A percentile compares a stretch with the other conserved stretches of the same genome.
These are phyloP conservation scores for Eretmocerus hayati DNA, from an alignment of 2,888 invertebrate species.

Conservation along the genomic window DNA sequence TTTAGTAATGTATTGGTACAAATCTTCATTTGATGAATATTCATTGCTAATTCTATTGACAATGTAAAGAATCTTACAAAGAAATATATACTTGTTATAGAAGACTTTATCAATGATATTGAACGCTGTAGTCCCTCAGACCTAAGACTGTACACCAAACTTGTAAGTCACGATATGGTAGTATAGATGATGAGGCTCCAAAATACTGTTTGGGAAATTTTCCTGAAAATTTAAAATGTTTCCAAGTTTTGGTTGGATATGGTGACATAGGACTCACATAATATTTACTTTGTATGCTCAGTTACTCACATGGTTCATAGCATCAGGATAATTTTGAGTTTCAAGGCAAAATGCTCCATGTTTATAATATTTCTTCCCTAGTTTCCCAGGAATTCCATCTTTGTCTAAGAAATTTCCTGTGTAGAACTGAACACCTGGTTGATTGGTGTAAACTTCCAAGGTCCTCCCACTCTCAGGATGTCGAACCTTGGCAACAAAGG, in stretches of 20 bases:
- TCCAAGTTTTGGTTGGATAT: neutral
- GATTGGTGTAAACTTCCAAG: conserved; percentile 75
- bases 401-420: conserved; percentile 72
- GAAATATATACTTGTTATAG: too few relatives aligned
- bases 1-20: too few relatives aligned
- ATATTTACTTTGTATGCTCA: neutral
- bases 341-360: conserved; percentile 83
- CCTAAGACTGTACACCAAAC: conserved; percentile 53
- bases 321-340: conserved; percentile 90
- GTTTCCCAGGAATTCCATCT: conserved; percentile 60
- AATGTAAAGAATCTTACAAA: too few relatives aligned
- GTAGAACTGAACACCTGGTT: conserved; percentile 88
- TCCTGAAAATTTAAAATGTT: conserved; percentile 45
- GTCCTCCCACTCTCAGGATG: conserved; percentile 67
- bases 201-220: conserved; percentile 67
- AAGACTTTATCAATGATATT: neutral
- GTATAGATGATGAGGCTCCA: conserved; percentile 68
- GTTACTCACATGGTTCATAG: conserved; percentile 68
- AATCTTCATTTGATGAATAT: too few relatives aligned
- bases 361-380: conserved; percentile 60
- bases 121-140: conserved; percentile 26
- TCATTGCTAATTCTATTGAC: too few relatives aligned
- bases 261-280: too few relatives aligned
- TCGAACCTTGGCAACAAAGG: conserved; percentile 60
- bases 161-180: conserved; percentile 66